Evolutionary conservation across 1,140 invertebrate species (phyloP), one percentile per base, ranked within the genome.

Genomic region (Vanessa tameamea): DNA sequence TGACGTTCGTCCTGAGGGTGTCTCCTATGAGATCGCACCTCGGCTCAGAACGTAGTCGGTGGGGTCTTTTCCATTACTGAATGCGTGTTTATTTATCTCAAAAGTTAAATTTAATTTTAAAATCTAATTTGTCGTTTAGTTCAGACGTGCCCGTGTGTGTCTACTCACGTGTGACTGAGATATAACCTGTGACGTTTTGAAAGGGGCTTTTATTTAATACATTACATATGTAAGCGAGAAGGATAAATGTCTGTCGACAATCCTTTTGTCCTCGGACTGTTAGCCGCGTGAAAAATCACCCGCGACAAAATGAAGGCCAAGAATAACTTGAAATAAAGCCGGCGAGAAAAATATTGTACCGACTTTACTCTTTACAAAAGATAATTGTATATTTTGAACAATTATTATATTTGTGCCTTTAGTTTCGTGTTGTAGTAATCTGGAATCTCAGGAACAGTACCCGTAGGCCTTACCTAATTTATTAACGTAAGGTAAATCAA

Each of bases 211-310:
- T 15, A 61, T 61, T 61, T 61, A 37, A 61, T 37, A 61, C 31
- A 37, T 61, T 15, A 37, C 14, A 37, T 61, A 61, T 61, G 57
- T 61, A 14, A 68, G 64, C 43, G 70, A 43, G 31, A 47, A 20
- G 20, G 94, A 66, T 76, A 72, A 72, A 64, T 72, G 53, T 76
- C 64, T 53, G 66, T 47, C 59, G 74, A 43, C 59, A 63, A 76
- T 47, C n/a, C 65, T 72, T 76, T 76, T 65, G 65, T 76, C 72
- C 51, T 48, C 59, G 61, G 65, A 57, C 75, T 57, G 70, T 76
- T 76, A 69, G 65, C 64, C 63, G 67, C 48, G 13, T 76, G 65
- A 76, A 61, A 76, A 76, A 76, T 76, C 31, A 47, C 48, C 65
- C 57, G 23, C 11, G 23, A 37, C 57, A 9, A 26, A 50, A 51